Evolutionary conservation across 2,888 invertebrate species (phyloP).

Genomic region (Autographa gamma): DNA sequence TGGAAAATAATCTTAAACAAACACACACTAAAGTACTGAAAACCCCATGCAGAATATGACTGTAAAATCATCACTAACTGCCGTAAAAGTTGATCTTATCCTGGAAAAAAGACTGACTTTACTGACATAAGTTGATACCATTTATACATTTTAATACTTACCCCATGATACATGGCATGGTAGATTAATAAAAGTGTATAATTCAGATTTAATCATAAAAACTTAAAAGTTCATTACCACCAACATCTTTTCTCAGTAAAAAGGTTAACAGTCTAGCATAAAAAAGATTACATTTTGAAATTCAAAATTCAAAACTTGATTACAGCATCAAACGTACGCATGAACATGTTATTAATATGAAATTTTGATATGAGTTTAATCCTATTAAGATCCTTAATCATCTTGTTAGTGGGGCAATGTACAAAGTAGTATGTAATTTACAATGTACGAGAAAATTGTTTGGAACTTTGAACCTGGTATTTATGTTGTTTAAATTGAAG

Average conservation of each 20-base stretch:
- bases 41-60: too few species aligned
- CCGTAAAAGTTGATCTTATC: too few species aligned
- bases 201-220: not conserved
- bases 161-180: too few species aligned
- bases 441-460: slow-evolving; percentile 7
- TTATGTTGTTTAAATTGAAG: not conserved
- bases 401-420: slow-evolving; percentile 9
- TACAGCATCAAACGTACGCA: not conserved
- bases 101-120: too few species aligned
- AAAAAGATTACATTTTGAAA: not conserved
- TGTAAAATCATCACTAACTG: too few species aligned
- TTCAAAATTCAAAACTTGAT: slow-evolving; percentile 4
- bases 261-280: not conserved
- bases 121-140: too few species aligned
- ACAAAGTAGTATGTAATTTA: not conserved
- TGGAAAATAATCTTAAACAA: too few species aligned
- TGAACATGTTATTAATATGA: slow-evolving; percentile 2
- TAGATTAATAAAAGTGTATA: too few species aligned
- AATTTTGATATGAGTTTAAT: slow-evolving; percentile 10
- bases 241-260: not conserved
- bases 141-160: too few species aligned
- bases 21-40: too few species aligned
- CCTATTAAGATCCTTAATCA: slow-evolving; percentile 7
- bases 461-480: slow-evolving; percentile 9
- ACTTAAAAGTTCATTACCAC: not conserved